These are phyloP conservation scores for Cheilinus undulatus DNA, from an alignment of 2,113 vertebrate genomes.

Conservation along the genomic window DNA sequence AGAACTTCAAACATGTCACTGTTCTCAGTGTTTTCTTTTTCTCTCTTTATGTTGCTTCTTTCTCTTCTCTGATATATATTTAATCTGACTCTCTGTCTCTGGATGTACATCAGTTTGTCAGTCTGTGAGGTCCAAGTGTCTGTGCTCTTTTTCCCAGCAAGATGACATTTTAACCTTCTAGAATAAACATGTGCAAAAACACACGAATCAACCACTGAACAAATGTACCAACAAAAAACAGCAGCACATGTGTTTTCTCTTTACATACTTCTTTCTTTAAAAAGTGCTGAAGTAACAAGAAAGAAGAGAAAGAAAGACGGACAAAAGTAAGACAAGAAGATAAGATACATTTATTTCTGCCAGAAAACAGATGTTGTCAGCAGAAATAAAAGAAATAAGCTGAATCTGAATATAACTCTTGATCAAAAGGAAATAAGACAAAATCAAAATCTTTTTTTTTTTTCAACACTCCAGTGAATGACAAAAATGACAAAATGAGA, in stretches of 20 bases:
- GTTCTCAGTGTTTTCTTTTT: constrained; percentile 23
- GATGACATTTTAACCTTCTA: background rate
- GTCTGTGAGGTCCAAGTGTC: constrained; percentile 37
- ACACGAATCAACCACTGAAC: background rate
- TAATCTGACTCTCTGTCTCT: constrained; percentile 23
- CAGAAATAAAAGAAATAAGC: background rate
- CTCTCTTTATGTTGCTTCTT: constrained; percentile 19
- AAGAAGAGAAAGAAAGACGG: background rate
- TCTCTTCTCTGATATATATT: constrained; percentile 35
- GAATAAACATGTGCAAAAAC: background rate
- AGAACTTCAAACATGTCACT: constrained; percentile 37
- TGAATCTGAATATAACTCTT: constrained; percentile 5
- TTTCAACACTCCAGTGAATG: no score
- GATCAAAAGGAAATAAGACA: background rate
- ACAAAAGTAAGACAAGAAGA: background rate
- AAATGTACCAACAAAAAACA: background rate
- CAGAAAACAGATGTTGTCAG: background rate
- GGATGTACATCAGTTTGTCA: constrained; percentile 58
- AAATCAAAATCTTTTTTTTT: no score
- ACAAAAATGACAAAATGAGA: no score
- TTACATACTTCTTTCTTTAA: constrained; percentile 4
- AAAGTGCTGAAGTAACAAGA: constrained; percentile 1
- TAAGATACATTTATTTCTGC: background rate
- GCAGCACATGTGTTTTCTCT: background rate
- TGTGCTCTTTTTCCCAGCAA: constrained; percentile 18